Conservation (phyloP, 2,113 vertebrate genomes). For the Tympanuchus pallidicinctus region DNA sequence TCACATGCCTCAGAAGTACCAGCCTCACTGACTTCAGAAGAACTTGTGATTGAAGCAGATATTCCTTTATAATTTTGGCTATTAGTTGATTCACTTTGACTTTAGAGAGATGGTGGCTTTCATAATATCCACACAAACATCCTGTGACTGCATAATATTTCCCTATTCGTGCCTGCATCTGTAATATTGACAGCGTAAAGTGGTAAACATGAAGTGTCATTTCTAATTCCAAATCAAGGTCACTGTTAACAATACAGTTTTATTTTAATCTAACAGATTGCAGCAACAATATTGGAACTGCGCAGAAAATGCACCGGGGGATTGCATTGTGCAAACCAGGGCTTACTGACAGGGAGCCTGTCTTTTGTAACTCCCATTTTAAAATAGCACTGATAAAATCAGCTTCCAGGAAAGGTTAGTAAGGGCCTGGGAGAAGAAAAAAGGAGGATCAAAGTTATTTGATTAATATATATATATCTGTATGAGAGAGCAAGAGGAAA, state of each 20-base stretch:
- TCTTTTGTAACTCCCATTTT: background rate
- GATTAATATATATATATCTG: background rate
- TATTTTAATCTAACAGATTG: background rate
- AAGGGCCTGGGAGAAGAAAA: slow-evolving; percentile 43
- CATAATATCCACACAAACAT: slow-evolving; percentile 40
- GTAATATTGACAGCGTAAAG: background rate
- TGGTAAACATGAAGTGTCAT: background rate
- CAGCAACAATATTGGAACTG: background rate
- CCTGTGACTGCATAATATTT: slow-evolving; percentile 35
- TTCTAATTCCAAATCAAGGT: slow-evolving; percentile 39
- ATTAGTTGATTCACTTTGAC: slow-evolving; percentile 12
- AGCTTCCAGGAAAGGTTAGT: slow-evolving; percentile 40
- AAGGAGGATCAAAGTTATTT: slow-evolving; percentile 50
- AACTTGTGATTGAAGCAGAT: slow-evolving; percentile 23
- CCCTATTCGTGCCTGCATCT: background rate
- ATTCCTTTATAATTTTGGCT: slow-evolving; percentile 18
- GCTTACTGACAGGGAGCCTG: background rate
- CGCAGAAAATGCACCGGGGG: background rate
- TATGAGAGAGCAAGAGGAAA: background rate
- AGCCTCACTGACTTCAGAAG: slow-evolving; percentile 49
- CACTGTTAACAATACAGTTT: background rate
- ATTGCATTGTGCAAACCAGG: background rate
- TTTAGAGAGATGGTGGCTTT: background rate
- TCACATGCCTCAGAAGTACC: slow-evolving; percentile 33
- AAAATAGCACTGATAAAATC: slow-evolving; percentile 23